phyloP scores from a whole-genome alignment of 2,797 vertebrate species.

The Sandelia bainsii region DNA sequence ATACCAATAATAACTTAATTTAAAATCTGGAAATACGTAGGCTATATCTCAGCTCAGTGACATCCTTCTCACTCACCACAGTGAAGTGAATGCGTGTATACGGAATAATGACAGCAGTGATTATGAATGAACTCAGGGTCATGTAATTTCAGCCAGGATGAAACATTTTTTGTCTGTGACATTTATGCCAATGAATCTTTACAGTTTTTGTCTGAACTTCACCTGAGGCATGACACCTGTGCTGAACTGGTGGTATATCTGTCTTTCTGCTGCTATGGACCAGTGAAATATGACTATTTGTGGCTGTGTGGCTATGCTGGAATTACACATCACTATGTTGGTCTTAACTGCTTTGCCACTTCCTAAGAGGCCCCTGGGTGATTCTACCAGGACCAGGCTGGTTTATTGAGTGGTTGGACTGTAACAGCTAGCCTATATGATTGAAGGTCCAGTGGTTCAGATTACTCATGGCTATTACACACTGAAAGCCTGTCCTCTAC shows the following conservation, averaged over 20 bases:
- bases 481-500: constrained; percentile 58
- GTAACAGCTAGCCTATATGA: constrained; percentile 59
- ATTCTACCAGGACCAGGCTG: constrained; percentile 61
- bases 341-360: constrained; percentile 66
- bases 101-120: too few relatives aligned
- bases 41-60: too few relatives aligned
- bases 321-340: constrained; percentile 73
- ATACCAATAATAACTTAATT: too few relatives aligned
- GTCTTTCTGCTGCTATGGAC: constrained; percentile 36
- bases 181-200: constrained; percentile 46
- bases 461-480: constrained; percentile 69
- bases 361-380: constrained; percentile 69
- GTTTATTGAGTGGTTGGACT: constrained; percentile 70
- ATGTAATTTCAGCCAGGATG: constrained; percentile 50
- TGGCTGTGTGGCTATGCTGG: constrained; percentile 64
- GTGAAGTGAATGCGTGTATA: too few relatives aligned
- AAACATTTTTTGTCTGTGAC: constrained; percentile 37
- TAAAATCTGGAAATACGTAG: too few relatives aligned
- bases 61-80: too few relatives aligned
- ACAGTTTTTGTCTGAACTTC: constrained; percentile 36
- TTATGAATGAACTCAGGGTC: constrained; percentile 3
- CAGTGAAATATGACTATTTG: constrained; percentile 73
- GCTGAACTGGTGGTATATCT: constrained; percentile 38
- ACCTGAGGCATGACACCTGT: constrained; percentile 77
- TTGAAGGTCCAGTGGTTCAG: constrained; percentile 66